Evolutionary conservation across 2,113 vertebrate genomes (phyloP).

Genomic region (Parotia lawesii): DNA sequence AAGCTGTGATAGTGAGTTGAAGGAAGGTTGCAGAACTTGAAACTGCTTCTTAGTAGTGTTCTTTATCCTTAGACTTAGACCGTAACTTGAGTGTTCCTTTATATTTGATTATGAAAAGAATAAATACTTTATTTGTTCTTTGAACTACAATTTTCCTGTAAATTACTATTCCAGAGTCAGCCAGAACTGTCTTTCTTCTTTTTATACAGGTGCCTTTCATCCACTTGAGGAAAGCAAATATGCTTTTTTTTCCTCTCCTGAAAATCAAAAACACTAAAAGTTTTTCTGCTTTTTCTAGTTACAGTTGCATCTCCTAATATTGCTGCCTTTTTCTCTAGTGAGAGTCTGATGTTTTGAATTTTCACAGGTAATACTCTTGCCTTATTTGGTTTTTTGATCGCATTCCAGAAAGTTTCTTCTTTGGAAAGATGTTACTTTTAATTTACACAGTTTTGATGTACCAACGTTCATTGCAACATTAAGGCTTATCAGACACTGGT

Average conservation of each 20-base stretch:
- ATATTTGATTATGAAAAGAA: constrained; percentile 9
- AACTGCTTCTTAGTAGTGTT: background rate
- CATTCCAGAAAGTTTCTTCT: background rate
- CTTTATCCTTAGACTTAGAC: background rate
- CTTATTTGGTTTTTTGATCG: background rate
- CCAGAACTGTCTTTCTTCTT: background rate
- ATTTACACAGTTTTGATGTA: background rate
- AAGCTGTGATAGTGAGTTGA: background rate
- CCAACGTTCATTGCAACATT: background rate
- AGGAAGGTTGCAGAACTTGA: constrained; percentile 6
- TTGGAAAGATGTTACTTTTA: background rate
- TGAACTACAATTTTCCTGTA: constrained; percentile 36
- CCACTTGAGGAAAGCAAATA: background rate
- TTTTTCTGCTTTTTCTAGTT: background rate
- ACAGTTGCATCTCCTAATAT: background rate
- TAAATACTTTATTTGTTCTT: constrained; percentile 37
- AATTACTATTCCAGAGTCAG: background rate
- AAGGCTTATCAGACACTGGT: background rate
- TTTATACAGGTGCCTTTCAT: constrained; percentile 23
- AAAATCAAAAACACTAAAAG: background rate
- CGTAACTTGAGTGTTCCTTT: background rate
- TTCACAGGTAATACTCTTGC: background rate
- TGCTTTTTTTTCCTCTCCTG: background rate
- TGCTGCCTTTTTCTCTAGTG: background rate
- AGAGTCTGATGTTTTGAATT: background rate